Evolutionary conservation across 2,113 vertebrate species (phyloP).

Genomic region (Pholis gunnellus): DNA sequence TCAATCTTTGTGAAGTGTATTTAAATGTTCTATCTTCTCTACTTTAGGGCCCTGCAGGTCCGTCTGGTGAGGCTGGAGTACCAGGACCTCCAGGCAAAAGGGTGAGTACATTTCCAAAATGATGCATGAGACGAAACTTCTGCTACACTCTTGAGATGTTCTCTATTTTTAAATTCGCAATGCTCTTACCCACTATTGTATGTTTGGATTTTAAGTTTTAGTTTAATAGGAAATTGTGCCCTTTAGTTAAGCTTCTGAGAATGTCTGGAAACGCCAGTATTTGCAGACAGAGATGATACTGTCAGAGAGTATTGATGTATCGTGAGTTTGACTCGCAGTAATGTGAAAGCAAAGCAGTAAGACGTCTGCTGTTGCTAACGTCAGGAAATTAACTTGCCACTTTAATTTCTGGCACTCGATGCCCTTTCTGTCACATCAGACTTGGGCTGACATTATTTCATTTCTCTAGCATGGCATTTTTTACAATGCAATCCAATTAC

Average conservation of each 20-base stretch:
- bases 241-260: not conserved
- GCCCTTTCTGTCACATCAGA: slow-evolving; percentile 36
- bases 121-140: slow-evolving; percentile 36
- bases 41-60: slow-evolving; percentile 93
- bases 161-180: slow-evolving; percentile 31
- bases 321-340: slow-evolving; percentile 52
- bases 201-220: slow-evolving; percentile 12
- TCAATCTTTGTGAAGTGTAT: slow-evolving; percentile 18
- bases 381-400: slow-evolving; percentile 71
- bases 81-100: slow-evolving; percentile 97
- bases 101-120: slow-evolving; percentile 83
- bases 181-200: not conserved
- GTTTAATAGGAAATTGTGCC: slow-evolving; percentile 11
- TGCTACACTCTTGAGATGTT: not conserved
- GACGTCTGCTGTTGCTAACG: slow-evolving; percentile 37
- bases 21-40: slow-evolving; percentile 49
- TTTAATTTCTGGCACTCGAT: slow-evolving; percentile 38
- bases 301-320: slow-evolving; percentile 71
- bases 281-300: slow-evolving; percentile 32
- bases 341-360: slow-evolving; percentile 55
- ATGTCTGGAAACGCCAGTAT: slow-evolving; percentile 11
- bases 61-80: slow-evolving; percentile 97
- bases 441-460: slow-evolving; percentile 53
- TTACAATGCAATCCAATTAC: slow-evolving; percentile 57
- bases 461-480: slow-evolving; percentile 38